Conservation (phyloP, 1,140 invertebrate genomes). For the Bombus confusus region DNA sequence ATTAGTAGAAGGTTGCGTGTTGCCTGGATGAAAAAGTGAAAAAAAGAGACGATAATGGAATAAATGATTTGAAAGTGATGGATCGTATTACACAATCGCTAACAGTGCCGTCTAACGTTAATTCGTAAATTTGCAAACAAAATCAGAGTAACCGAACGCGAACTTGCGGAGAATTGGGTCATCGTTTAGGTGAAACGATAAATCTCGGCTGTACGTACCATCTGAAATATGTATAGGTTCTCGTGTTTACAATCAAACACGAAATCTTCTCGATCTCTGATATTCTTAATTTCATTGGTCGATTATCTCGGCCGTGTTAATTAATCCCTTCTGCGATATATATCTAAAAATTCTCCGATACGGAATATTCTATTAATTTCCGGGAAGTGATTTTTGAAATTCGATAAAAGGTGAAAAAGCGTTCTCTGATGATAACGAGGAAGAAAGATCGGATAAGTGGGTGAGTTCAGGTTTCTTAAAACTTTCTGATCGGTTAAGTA, state of each 20-base stretch:
- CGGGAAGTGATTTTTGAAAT: not conserved
- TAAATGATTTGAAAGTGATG: slow-evolving; percentile 20
- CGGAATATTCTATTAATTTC: not conserved
- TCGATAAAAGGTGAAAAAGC: not conserved
- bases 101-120: not conserved
- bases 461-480: not conserved
- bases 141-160: not conserved
- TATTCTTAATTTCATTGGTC: too few relatives aligned
- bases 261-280: too few relatives aligned
- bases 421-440: not conserved
- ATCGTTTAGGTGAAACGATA: not conserved
- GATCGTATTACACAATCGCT: slow-evolving; percentile 19
- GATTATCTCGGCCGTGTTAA: not conserved
- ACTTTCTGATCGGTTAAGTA: slow-evolving; percentile 25
- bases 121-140: slow-evolving; percentile 6
- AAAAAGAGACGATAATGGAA: not conserved
- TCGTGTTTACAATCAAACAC: not conserved
- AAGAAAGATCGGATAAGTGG: not conserved
- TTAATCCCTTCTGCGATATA: not conserved
- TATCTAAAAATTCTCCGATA: not conserved
- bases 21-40: not conserved
- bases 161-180: not conserved
- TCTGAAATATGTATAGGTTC: not conserved
- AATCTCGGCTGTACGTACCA: not conserved
- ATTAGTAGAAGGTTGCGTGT: not conserved